A percentile compares a stretch with the other conserved stretches of the same genome.
phyloP scores from a whole-genome alignment of 2,113 vertebrate genomes.

The Scomber japonicus region DNA sequence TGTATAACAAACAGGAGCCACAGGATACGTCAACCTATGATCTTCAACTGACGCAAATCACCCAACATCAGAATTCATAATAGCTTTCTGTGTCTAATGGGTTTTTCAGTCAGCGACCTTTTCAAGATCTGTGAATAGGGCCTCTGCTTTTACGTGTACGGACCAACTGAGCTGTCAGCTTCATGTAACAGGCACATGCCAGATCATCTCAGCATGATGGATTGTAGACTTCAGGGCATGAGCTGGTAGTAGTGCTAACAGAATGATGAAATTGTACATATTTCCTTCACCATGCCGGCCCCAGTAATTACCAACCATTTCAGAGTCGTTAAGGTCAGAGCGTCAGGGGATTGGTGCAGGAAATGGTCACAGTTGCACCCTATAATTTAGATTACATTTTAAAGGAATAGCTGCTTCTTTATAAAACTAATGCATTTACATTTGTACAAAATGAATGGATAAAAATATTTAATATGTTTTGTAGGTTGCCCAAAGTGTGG shows the following conservation, averaged over 20 bases:
- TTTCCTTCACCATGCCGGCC: slow-evolving; percentile 49
- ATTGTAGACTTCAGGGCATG: slow-evolving; percentile 47
- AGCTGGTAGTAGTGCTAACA: slow-evolving; percentile 5
- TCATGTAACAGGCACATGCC: slow-evolving; percentile 45
- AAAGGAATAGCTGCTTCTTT: slow-evolving; percentile 5
- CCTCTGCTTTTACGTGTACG: slow-evolving; percentile 20
- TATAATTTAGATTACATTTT: slow-evolving; percentile 52
- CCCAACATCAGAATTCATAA: slow-evolving; percentile 6
- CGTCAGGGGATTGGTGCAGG: not conserved
- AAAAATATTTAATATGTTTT: not conserved
- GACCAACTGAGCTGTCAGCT: slow-evolving; percentile 41
- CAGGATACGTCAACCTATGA: not conserved
- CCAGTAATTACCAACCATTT: slow-evolving; percentile 65
- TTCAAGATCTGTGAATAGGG: slow-evolving; percentile 21
- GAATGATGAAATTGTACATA: slow-evolving; percentile 43
- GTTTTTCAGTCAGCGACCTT: slow-evolving; percentile 30
- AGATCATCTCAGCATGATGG: slow-evolving; percentile 55
- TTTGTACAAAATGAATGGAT: not conserved
- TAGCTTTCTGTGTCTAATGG: slow-evolving; percentile 1
- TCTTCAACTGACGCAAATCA: slow-evolving; percentile 14
- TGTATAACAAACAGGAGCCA: not conserved
- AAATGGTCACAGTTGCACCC: slow-evolving; percentile 17
- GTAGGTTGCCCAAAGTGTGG: not conserved
- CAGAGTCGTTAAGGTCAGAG: slow-evolving; percentile 55
- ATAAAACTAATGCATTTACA: slow-evolving; percentile 13